Conservation (phyloP, 92 coral and sea anemone genomes). For the Zoanthus sociatus region DNA sequence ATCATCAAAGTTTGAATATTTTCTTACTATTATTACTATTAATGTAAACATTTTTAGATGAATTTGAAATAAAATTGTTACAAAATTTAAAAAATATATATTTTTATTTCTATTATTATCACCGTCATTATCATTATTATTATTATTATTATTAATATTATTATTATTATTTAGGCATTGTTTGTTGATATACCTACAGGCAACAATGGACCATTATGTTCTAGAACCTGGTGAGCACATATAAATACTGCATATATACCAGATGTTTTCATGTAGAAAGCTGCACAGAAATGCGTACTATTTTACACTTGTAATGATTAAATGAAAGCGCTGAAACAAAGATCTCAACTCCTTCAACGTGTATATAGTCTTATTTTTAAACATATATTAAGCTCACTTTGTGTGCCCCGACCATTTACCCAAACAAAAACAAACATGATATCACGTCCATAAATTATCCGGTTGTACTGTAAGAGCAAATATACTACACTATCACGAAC, state of each 20-base stretch:
- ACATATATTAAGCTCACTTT: not conserved
- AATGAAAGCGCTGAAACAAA: not conserved
- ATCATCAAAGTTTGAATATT: too few relatives aligned
- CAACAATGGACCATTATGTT: not conserved
- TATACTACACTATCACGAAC: not conserved
- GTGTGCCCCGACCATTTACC: constrained; percentile 23
- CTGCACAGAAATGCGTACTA: not conserved
- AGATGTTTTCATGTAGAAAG: not conserved
- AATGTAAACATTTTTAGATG: too few relatives aligned
- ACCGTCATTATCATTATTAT: too few relatives aligned
- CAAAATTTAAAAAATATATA: too few relatives aligned
- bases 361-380: not conserved
- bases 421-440: constrained; percentile 38
- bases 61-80: too few relatives aligned
- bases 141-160: too few relatives aligned
- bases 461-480: not conserved
- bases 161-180: too few relatives aligned
- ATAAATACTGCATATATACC: not conserved
- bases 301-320: not conserved
- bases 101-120: too few relatives aligned
- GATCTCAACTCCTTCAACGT: not conserved
- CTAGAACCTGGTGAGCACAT: not conserved
- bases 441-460: constrained; percentile 35
- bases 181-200: not conserved
- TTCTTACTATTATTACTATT: too few relatives aligned